Percentiles rank a stretch among this genome's conserved stretches.
Evolutionary conservation across 1,140 invertebrate genomes (phyloP).

Genomic region (Psix sp.): DNA sequence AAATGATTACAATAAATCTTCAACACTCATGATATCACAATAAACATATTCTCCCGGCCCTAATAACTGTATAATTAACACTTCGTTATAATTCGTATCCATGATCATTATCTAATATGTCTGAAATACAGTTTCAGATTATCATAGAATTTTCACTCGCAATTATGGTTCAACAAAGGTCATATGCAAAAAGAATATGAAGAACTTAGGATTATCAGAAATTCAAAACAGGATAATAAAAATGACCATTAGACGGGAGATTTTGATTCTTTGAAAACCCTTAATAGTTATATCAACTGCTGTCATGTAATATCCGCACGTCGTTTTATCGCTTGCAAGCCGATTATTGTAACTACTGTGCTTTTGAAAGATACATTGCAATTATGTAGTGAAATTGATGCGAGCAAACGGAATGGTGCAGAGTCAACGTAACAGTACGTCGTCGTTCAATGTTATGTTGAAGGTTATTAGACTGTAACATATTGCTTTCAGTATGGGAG

Average conservation of each 20-base stretch:
- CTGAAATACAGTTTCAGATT: slow-evolving; percentile 16
- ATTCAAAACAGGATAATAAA: no score
- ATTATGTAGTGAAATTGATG: slow-evolving; percentile 61
- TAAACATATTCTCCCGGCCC: slow-evolving; percentile 24
- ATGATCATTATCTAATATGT: slow-evolving; percentile 34
- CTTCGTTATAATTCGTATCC: slow-evolving; percentile 29
- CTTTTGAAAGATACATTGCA: slow-evolving; percentile 36
- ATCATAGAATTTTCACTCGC: slow-evolving; percentile 13
- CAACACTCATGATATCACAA: slow-evolving; percentile 39
- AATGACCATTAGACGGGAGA: no score
- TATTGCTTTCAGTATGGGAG: slow-evolving; percentile 56
- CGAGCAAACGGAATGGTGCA: slow-evolving; percentile 26
- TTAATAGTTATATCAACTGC: slow-evolving; percentile 17
- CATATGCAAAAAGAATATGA: slow-evolving; percentile 5
- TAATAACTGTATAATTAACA: slow-evolving; percentile 47
- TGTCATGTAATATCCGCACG: neutral
- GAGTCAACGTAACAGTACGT: slow-evolving; percentile 51
- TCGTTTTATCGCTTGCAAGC: slow-evolving; percentile 23
- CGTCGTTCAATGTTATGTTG: slow-evolving; percentile 51
- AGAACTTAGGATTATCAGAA: no score
- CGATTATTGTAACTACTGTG: slow-evolving; percentile 26
- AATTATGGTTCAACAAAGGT: slow-evolving; percentile 19
- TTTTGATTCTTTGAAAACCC: neutral
- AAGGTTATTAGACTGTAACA: slow-evolving; percentile 62
- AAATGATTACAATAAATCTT: slow-evolving; percentile 48